Evolutionary conservation across 2,113 vertebrate genomes (phyloP), one percentile per base, ranked within the genome.

Genomic region (Xenus cinereus): DNA sequence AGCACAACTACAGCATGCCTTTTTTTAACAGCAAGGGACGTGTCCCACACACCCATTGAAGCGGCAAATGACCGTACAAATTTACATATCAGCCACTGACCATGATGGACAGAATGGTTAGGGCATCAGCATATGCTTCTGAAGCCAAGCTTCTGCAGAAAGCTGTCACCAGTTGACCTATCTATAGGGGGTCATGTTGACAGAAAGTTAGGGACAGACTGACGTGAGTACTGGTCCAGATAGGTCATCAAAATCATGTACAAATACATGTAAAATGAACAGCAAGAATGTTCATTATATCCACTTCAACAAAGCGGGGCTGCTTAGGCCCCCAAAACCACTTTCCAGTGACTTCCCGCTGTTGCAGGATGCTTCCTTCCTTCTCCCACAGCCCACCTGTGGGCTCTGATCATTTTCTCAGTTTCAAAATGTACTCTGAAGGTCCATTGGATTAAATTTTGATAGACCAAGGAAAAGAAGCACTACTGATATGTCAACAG

Each of bases 171-270:
- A 35, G 11, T 9, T 60, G 20, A 28, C 19, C 45, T 45, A 8
- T 16, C 35, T 66, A 1, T 2, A 62, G 24, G 7, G 10, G 14
- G 9, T 33, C 48, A 80, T 0, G 0, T 7, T 35, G 28, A 37
- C n/a, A 84, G 46, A 78, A 43, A 73, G 17, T 32, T 41, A 51
- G 8, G 10, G 35, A 14, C 10, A 89, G 32, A n/a, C 14, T 26
- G 13, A 46, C 19, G 21, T 10, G 17, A 80, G 13, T 33, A 46
- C 4, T 37, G 33, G 28, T 81, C 35, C 50, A 72, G 33, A n/a
- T 6, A 63, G n/a, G 27, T 15, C 26, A 53, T 17, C 35, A 74
- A 85, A 46, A 64, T 59, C 21, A 41, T 10, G 21, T 53, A 59
- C 14, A 59, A 68, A 46, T 39, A 62, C 14, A 20, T 12, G 2